Percentiles rank a stretch among this genome's conserved stretches.
These are phyloP conservation scores for Morinoia aosen DNA, from an alignment of 2,888 invertebrate genomes.

Conservation along the genomic window DNA sequence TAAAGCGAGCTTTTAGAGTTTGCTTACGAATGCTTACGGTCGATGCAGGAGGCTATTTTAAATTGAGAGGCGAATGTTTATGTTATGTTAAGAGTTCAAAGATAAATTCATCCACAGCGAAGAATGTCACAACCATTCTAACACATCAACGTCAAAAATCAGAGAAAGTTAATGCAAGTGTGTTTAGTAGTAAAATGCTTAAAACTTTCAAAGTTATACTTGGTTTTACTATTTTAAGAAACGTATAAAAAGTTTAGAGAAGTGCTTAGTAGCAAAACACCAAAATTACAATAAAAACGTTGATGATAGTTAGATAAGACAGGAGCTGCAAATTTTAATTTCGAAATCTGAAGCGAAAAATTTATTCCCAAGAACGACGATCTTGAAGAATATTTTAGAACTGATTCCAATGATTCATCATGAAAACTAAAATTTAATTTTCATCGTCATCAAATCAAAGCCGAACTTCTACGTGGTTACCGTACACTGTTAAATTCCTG, in stretches of 20 bases:
- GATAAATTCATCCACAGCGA: not conserved
- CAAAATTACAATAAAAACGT: not conserved
- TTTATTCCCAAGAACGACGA: not conserved
- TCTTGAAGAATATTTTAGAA: not conserved
- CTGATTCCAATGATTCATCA: not conserved
- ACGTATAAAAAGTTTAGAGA: not conserved
- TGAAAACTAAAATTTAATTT: not conserved
- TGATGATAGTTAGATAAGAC: conserved; percentile 28
- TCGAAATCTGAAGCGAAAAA: not conserved
- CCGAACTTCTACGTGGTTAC: not conserved
- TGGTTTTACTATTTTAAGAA: not conserved
- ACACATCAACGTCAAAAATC: conserved; percentile 20
- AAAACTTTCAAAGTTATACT: not conserved
- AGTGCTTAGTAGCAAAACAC: not conserved
- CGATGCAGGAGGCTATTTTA: not conserved
- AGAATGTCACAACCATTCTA: conserved; percentile 32
- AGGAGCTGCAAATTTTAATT: conserved; percentile 12
- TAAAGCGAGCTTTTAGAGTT: not conserved
- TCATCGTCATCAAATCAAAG: not conserved
- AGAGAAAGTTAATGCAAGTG: not conserved
- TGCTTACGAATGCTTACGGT: not conserved
- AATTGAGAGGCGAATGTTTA: not conserved
- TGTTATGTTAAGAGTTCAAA: not conserved
- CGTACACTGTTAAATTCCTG: not conserved
- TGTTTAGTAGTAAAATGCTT: conserved; percentile 4